Evolutionary conservation across 2,113 vertebrate genomes (phyloP), one percentile per base, ranked within the genome.

Genomic region (Camelus dromedarius): DNA sequence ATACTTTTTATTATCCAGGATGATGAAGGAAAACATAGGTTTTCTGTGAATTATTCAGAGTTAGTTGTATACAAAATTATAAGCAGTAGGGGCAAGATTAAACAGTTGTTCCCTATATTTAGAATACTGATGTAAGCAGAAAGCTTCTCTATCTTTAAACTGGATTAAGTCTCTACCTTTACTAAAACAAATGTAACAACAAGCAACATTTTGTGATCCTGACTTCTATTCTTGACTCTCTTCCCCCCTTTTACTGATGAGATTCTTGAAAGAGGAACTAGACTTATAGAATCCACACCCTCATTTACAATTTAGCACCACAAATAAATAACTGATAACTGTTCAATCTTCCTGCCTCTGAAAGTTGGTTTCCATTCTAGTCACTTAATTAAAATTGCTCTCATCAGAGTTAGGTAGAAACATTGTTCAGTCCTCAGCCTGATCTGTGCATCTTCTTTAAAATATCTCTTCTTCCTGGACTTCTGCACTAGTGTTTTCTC

Each of bases 301-400:
- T 84, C 69, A 67, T 91, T 69, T 96, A 50, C 75, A 70, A 62
- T 62, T 93, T 50, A 54, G 12, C 42, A 72, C 30, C 30, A 91
- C 15, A 46, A 76, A 64, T 88, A 87, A 73, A 77, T 81, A 83
- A 64, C 30, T 76, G 81, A 60, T 73, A 95, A 77, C 56, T 91
- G 48, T 80, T 88, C 35, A 38, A 69, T 75, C 24, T 58, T 85
- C 48, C 52, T 87, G 64, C 32, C 26, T 91, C 16, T 84, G 75
- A 88, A 93, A 93, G 20, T 35, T 91, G 19, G 2, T 67, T 91
- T 84, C 42, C 38, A 83, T 24, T 82, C n/a, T 19, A 92, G 32
- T 93, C n/a, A 79, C n/a, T 77, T 86, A 82, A 95, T 87, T 93
- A 75, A 96, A 95, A 92, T 62, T 76, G 56, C 16, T 82, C 66